These are phyloP conservation scores for Brachyhypopomus occidentalis DNA, from an alignment of 2,113 vertebrate species.

Conservation along the genomic window DNA sequence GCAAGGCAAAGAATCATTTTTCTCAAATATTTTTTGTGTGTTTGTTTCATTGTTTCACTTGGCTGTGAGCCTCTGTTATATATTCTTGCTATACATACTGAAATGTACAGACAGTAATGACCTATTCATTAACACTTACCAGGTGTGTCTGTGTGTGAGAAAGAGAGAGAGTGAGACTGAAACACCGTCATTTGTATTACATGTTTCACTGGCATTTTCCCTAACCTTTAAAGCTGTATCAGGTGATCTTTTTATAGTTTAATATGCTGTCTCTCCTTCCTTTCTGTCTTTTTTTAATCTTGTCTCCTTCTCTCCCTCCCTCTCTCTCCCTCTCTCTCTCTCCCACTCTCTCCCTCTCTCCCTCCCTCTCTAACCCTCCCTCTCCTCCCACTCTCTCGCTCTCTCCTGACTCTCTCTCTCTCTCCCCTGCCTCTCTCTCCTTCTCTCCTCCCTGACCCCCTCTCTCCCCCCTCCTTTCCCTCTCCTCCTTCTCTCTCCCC, in stretches of 20 bases:
- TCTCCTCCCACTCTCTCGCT: not conserved
- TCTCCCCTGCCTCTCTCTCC: not conserved
- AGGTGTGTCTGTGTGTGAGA: not conserved
- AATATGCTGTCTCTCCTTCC: not conserved
- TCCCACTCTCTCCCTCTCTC: not conserved
- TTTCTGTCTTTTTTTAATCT: not conserved
- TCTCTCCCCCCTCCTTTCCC: too few species aligned
- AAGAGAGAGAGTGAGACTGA: not conserved
- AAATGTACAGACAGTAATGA: slow-evolving; percentile 10
- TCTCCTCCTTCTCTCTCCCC: too few species aligned
- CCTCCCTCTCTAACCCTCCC: too few species aligned
- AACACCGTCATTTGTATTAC: not conserved
- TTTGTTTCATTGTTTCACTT: not conserved
- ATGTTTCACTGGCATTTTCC: not conserved
- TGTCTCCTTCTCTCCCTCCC: not conserved
- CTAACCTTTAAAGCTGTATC: not conserved
- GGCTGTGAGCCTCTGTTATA: not conserved
- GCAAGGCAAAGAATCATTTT: not conserved
- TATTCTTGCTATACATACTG: not conserved
- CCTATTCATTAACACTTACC: not conserved
- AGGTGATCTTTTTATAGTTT: not conserved
- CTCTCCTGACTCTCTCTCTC: not conserved
- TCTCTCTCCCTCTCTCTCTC: not conserved
- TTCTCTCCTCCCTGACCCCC: not conserved
- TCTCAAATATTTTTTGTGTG: not conserved